Evolutionary conservation across 2,797 vertebrate genomes (phyloP).

Genomic region (Lepus oiostolus): DNA sequence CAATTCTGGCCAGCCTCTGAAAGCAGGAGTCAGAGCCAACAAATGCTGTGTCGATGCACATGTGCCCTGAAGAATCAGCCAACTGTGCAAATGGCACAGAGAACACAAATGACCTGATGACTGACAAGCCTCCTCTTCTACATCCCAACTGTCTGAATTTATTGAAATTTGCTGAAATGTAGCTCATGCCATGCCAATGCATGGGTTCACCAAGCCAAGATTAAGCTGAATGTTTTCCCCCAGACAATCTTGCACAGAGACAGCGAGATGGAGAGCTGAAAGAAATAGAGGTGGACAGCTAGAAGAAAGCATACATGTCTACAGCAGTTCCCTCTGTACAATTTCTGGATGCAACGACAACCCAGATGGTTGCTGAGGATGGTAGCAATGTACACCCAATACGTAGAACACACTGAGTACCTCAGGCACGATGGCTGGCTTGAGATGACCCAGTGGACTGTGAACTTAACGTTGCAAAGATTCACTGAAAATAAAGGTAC

Average conservation of each 20-base stretch:
- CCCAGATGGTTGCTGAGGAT: background rate
- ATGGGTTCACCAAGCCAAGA: conserved; percentile 25
- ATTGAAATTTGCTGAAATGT: conserved; percentile 48
- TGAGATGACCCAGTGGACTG: background rate
- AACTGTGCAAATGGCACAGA: conserved; percentile 57
- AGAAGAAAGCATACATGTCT: background rate
- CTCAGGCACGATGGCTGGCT: background rate
- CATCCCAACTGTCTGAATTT: conserved; percentile 53
- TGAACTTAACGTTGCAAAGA: background rate
- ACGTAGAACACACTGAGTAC: background rate
- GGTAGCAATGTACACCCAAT: background rate
- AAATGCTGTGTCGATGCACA: conserved; percentile 6
- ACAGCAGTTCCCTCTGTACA: background rate
- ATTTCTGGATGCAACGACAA: background rate
- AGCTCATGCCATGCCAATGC: background rate
- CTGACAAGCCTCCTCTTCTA: conserved; percentile 38
- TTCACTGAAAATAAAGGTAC: background rate
- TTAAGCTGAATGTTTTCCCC: conserved; percentile 22
- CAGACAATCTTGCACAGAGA: background rate
- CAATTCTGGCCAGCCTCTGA: conserved; percentile 51
- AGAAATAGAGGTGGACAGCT: background rate
- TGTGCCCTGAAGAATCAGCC: conserved; percentile 66
- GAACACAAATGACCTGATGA: conserved; percentile 32
- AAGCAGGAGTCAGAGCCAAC: conserved; percentile 49
- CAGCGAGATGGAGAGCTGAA: background rate